Evolutionary conservation across 2,888 invertebrate species (phyloP), one percentile per base, ranked within the genome.

Genomic region (Panzeria rudis): DNA sequence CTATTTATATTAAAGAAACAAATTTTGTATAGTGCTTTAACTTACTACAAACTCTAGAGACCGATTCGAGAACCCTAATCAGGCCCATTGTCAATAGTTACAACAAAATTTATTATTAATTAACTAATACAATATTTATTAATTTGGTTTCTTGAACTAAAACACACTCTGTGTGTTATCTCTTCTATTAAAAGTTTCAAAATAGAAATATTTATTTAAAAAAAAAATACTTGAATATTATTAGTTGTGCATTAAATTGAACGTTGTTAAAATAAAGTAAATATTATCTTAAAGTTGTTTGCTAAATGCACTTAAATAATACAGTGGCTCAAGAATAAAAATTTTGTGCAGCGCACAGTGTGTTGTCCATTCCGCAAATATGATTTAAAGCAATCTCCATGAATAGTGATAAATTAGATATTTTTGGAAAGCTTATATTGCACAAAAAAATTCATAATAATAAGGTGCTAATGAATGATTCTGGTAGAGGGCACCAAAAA

Each of bases 241-340:
- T 77, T 47, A 59, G 17, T 59, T 77, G 35, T 59, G 56, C 25
- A 66, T 32, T 41, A n/a, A 76, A 56, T 66, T 41, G 25, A 23
- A 56, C 11, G 29, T 15, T 66, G 20, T 56, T 66, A n/a, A 52
- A 17, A 59, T 20, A 25, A 64, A n/a, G 64, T 41, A 64, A 64
- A 64, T 64, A 64, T 64, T 64, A 44, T 47, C 35, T 17, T 32
- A 32, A 35, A 35, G 35, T 35, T 59, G 59, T 59, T 32, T 35
- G 35, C 9, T 17, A 32, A 59, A 59, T 17, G 17, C 8, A 35
- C 17, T 32, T 32, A 32, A n/a, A 32, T 54, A 15, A 54, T 25
- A 54, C 54, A 15, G 54, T 1, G 15, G 15, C 6, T 7, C 54
- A 54, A 25, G 6, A 5, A 20, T 17, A n/a, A n/a, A 44, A 3